A percentile compares a stretch with the other conserved stretches of the same genome.
Evolutionary conservation across 2,797 vertebrate genomes (phyloP).

Genomic region (Sebastolobus alascanus): DNA sequence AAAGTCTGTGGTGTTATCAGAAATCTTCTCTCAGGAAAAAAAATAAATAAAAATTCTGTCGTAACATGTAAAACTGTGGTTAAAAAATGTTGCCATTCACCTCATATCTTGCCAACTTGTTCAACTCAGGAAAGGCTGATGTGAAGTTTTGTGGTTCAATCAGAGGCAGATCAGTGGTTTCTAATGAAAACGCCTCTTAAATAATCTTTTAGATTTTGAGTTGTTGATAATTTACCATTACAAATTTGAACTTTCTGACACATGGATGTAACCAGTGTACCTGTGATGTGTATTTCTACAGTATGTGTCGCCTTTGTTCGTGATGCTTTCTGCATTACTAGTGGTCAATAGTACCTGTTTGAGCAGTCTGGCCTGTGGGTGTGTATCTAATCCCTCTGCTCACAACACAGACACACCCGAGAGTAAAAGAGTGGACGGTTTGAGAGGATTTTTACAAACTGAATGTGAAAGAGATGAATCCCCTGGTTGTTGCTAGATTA

Average conservation of each 20-base stretch:
- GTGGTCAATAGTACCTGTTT: neutral
- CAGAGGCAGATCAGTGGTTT: slow-evolving; percentile 4
- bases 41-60: neutral
- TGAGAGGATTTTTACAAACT: neutral
- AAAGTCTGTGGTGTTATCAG: neutral
- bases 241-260: neutral
- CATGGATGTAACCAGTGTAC: no score
- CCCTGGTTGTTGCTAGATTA: slow-evolving; percentile 11
- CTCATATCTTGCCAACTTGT: neutral
- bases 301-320: neutral
- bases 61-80: neutral
- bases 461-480: slow-evolving; percentile 20
- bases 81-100: neutral
- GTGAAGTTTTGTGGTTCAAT: neutral
- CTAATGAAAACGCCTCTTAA: slow-evolving; percentile 5
- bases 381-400: neutral
- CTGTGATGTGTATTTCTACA: neutral
- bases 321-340: neutral
- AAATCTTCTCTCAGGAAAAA: neutral
- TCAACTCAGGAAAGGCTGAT: neutral
- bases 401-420: neutral
- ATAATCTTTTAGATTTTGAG: slow-evolving; percentile 3
- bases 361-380: slow-evolving; percentile 4
- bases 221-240: neutral
- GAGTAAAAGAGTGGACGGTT: neutral